Conservation (phyloP, 2,888 invertebrate genomes). For the Macaria notata region DNA sequence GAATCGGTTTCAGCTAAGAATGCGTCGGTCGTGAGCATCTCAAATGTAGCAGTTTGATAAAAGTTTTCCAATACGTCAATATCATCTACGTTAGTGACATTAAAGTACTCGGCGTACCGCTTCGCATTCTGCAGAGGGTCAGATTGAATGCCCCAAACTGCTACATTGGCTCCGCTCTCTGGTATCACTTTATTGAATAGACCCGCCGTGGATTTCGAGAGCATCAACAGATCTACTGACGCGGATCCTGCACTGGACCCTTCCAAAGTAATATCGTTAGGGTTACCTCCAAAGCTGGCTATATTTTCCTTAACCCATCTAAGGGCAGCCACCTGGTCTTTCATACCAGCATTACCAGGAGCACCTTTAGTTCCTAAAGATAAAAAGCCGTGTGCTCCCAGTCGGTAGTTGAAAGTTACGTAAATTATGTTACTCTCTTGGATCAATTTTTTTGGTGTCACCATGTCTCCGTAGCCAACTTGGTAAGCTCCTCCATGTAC, state of each 20-base stretch:
- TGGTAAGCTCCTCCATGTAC: slow-evolving; percentile 70
- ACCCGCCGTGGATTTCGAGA: slow-evolving; percentile 51
- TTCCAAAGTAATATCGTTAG: slow-evolving; percentile 55
- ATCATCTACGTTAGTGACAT: slow-evolving; percentile 45
- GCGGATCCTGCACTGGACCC: slow-evolving; percentile 59
- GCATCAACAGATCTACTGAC: slow-evolving; percentile 50
- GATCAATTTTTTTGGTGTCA: slow-evolving; percentile 42
- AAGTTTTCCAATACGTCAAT: slow-evolving; percentile 50
- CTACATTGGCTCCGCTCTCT: slow-evolving; percentile 50
- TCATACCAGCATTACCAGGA: slow-evolving; percentile 66
- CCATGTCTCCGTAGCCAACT: slow-evolving; percentile 49
- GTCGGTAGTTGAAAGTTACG: slow-evolving; percentile 57
- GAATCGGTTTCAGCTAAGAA: slow-evolving; percentile 22
- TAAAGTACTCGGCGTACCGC: slow-evolving; percentile 43
- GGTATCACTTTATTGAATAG: slow-evolving; percentile 55
- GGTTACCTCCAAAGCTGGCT: slow-evolving; percentile 56
- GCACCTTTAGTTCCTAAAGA: slow-evolving; percentile 55
- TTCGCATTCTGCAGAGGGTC: slow-evolving; percentile 54
- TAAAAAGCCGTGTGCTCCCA: slow-evolving; percentile 55
- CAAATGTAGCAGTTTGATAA: slow-evolving; percentile 46
- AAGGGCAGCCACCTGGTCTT: slow-evolving; percentile 59
- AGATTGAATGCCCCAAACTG: slow-evolving; percentile 44
- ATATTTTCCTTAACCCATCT: slow-evolving; percentile 58
- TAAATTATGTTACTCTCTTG: slow-evolving; percentile 43
- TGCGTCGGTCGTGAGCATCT: slow-evolving; percentile 33